phyloP scores from a whole-genome alignment of 2,113 vertebrate species.

The Megatriorchis doriae region DNA sequence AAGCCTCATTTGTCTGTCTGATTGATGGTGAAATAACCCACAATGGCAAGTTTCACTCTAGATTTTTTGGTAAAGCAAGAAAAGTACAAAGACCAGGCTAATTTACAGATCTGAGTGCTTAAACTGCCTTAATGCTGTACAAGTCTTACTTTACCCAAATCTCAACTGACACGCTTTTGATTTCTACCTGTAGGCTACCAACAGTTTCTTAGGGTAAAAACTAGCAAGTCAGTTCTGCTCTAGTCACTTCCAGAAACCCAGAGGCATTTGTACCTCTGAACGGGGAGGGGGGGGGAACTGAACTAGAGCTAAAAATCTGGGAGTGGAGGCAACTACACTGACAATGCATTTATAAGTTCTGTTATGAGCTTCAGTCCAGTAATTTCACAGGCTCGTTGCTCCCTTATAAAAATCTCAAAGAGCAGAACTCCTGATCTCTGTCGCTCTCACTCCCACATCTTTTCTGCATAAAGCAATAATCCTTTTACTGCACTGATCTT shows the following conservation, averaged over 20 bases:
- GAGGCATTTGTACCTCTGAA: slow-evolving; percentile 55
- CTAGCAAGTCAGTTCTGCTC: slow-evolving; percentile 60
- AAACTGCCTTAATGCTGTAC: background rate
- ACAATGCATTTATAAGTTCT: background rate
- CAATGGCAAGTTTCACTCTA: slow-evolving; percentile 21
- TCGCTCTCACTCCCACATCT: background rate
- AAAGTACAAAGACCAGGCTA: slow-evolving; percentile 8
- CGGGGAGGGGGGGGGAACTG: background rate
- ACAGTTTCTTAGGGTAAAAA: slow-evolving; percentile 50
- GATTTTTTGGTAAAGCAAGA: slow-evolving; percentile 6
- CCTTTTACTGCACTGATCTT: background rate
- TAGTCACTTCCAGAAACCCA: slow-evolving; percentile 38
- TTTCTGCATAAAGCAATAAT: background rate
- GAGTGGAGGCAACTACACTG: background rate
- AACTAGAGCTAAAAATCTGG: background rate
- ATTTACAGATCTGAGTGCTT: slow-evolving; percentile 26
- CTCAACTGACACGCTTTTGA: slow-evolving; percentile 45
- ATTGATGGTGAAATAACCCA: slow-evolving; percentile 21
- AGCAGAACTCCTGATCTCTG: background rate
- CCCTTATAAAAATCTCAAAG: background rate
- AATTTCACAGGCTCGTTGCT: background rate
- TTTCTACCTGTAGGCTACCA: slow-evolving; percentile 64
- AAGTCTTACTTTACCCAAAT: slow-evolving; percentile 34
- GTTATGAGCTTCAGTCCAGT: background rate
- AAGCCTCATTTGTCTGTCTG: background rate